Evolutionary conservation across 2,113 vertebrate genomes (phyloP).

Genomic region (Myrmophylax atrothorax): DNA sequence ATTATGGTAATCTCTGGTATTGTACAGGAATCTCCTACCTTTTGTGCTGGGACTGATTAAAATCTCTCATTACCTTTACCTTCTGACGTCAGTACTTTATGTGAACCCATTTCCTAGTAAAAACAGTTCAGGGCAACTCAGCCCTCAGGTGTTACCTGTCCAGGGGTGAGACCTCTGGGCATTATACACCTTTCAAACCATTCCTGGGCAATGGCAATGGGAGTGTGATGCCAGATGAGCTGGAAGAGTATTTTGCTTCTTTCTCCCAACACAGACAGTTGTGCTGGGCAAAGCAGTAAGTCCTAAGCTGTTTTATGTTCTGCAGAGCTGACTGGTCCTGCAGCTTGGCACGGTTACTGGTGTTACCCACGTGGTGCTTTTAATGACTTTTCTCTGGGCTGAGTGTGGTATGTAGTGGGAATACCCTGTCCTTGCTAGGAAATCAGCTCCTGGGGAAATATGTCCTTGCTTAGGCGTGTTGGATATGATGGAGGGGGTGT

Average conservation of each 20-base stretch:
- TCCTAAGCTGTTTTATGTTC: neutral
- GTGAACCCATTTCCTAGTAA: slow-evolving; percentile 9
- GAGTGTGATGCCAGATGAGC: neutral
- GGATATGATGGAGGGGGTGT: neutral
- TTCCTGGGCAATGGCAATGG: neutral
- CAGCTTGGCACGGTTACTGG: neutral
- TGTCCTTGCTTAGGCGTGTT: neutral
- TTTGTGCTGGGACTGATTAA: slow-evolving; percentile 5
- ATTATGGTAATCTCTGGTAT: neutral
- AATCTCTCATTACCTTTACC: slow-evolving; percentile 4
- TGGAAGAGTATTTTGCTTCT: neutral
- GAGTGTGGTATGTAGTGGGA: neutral
- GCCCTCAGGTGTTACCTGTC: neutral
- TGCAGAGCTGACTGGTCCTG: neutral
- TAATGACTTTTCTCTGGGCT: slow-evolving; percentile 31
- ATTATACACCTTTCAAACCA: neutral
- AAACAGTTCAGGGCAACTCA: neutral
- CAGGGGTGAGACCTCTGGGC: neutral
- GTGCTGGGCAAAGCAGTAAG: neutral
- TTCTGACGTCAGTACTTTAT: neutral
- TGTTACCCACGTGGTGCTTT: neutral
- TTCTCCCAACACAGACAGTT: neutral
- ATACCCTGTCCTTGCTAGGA: neutral
- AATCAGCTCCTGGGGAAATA: slow-evolving; percentile 1
- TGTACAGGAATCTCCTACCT: neutral